Evolutionary conservation across 2,888 invertebrate species (phyloP).

Genomic region (Asteroscopus sphinx): DNA sequence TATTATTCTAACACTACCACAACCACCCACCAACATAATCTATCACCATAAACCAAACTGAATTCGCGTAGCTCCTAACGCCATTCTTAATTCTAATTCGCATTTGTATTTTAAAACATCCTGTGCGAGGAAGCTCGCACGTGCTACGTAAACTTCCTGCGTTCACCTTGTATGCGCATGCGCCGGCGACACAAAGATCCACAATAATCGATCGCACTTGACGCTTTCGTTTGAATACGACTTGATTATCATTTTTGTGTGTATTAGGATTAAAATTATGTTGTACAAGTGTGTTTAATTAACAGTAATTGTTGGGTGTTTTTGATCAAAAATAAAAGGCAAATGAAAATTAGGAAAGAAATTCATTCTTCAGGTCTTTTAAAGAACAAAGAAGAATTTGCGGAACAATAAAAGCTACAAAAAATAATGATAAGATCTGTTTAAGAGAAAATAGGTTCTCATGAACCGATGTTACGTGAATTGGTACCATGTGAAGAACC

Average conservation of each 20-base stretch:
- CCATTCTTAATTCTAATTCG: conserved; percentile 65
- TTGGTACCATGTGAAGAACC: too few species aligned
- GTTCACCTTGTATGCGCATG: conserved; percentile 56
- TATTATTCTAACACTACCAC: not conserved
- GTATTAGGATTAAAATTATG: not conserved
- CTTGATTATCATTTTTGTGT: conserved; percentile 10
- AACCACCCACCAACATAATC: conserved; percentile 1
- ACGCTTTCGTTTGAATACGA: conserved; percentile 24
- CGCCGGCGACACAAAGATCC: conserved; percentile 37
- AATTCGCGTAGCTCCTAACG: conserved; percentile 55
- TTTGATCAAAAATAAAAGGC: not conserved
- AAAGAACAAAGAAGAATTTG: too few species aligned
- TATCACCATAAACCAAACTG: conserved; percentile 26
- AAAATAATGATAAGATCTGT: too few species aligned
- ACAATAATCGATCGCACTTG: conserved; percentile 44
- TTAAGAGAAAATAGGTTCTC: too few species aligned
- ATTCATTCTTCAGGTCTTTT: too few species aligned
- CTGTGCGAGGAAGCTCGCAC: conserved; percentile 85
- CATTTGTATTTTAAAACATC: conserved; percentile 85
- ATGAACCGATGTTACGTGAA: too few species aligned
- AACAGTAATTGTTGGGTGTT: not conserved
- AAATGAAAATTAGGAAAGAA: too few species aligned
- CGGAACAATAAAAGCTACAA: too few species aligned
- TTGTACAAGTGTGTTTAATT: not conserved
- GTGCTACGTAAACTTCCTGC: conserved; percentile 86